Percentiles rank a stretch among this genome's conserved stretches.
Evolutionary conservation across 2,888 invertebrate genomes (phyloP).

Genomic region (Trilocha varians): DNA sequence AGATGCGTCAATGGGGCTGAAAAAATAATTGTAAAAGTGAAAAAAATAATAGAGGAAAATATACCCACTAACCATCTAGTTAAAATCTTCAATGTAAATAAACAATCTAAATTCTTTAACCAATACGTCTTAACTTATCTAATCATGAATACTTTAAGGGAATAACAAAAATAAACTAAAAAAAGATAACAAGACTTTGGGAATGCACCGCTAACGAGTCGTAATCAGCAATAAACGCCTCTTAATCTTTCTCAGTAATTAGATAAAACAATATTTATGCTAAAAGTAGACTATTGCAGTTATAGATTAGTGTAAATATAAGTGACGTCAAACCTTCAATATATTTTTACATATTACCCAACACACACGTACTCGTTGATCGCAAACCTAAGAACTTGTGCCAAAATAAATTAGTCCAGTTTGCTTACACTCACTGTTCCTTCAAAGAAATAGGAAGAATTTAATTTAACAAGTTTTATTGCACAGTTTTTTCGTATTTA

Average conservation of each 20-base stretch:
- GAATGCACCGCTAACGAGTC: conserved; percentile 46
- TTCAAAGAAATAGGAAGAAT: background rate
- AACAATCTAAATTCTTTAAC: background rate
- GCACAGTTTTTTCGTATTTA: background rate
- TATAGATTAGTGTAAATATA: conserved; percentile 20
- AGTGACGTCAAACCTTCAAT: background rate
- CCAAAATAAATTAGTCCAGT: background rate
- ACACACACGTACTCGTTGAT: background rate
- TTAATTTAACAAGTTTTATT: background rate
- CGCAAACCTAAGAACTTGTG: background rate
- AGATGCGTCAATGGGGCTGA: too few species aligned
- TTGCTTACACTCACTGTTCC: background rate
- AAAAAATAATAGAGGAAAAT: too few species aligned
- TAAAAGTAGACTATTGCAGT: conserved; percentile 42
- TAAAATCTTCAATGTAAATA: background rate
- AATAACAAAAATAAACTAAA: conserved; percentile 5
- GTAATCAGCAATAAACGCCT: conserved; percentile 40
- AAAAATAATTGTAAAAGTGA: too few species aligned
- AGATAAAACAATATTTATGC: conserved; percentile 30
- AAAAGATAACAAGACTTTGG: conserved; percentile 21
- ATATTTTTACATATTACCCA: background rate
- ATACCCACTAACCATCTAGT: too few species aligned
- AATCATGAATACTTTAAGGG: background rate
- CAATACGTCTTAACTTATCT: background rate
- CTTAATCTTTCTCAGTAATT: conserved; percentile 36